These are phyloP conservation scores for Mya arenaria DNA, from an alignment of 1,140 invertebrate species.

Conservation along the genomic window DNA sequence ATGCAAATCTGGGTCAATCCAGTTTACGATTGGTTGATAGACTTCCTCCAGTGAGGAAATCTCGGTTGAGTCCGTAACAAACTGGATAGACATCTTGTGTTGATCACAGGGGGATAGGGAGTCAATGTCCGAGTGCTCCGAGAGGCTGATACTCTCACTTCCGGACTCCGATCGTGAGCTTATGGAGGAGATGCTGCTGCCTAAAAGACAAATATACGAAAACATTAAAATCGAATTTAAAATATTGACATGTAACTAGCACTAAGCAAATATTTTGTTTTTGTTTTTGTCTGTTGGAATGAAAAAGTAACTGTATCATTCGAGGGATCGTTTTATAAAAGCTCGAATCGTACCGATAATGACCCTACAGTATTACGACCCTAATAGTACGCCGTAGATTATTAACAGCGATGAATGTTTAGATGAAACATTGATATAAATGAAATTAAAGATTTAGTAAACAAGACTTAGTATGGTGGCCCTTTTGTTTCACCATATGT, in stretches of 20 bases:
- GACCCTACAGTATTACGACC: not conserved
- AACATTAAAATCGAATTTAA: not conserved
- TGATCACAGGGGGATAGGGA: slow-evolving; percentile 61
- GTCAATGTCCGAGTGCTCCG: slow-evolving; percentile 63
- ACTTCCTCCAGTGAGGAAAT: slow-evolving; percentile 66
- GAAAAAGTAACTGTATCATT: not conserved
- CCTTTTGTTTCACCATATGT: too few species aligned
- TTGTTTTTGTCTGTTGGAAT: not conserved
- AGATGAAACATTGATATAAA: too few species aligned
- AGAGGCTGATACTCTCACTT: slow-evolving; percentile 63
- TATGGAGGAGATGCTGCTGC: slow-evolving; percentile 61
- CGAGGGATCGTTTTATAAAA: not conserved
- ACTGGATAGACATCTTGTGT: slow-evolving; percentile 60
- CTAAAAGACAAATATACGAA: slow-evolving; percentile 44
- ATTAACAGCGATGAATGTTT: too few species aligned
- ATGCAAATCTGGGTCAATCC: slow-evolving; percentile 70
- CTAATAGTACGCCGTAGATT: not conserved
- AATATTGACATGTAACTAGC: not conserved
- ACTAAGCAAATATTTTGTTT: too few species aligned
- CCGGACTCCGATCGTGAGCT: slow-evolving; percentile 60
- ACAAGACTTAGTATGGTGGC: too few species aligned
- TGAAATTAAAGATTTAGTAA: too few species aligned
- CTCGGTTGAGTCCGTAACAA: slow-evolving; percentile 63
- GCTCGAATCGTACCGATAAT: not conserved
- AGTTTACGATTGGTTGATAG: slow-evolving; percentile 70